Evolutionary conservation across 2,113 vertebrate species (phyloP).

Genomic region (Actenoides lindsayi): DNA sequence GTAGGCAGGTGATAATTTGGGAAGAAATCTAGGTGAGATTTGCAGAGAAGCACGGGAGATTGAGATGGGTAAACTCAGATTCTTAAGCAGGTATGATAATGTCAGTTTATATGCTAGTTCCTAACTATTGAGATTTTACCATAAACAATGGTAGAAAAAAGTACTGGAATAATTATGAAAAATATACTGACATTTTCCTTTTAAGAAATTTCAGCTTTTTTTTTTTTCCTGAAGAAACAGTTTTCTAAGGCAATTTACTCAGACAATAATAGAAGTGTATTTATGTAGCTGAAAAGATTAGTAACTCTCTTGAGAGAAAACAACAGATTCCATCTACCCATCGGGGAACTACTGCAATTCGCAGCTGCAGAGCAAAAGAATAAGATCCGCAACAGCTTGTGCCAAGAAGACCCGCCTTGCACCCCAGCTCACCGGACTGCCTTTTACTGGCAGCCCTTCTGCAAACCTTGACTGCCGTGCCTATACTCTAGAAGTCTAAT

Average conservation of each 20-base stretch:
- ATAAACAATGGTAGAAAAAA: constrained; percentile 33
- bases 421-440: not conserved
- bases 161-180: constrained; percentile 53
- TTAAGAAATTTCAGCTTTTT: constrained; percentile 34
- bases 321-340: constrained; percentile 42
- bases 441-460: not conserved
- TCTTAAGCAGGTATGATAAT: not conserved
- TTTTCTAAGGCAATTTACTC: constrained; percentile 64
- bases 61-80: not conserved
- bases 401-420: not conserved
- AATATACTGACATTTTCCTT: constrained; percentile 54
- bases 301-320: constrained; percentile 66
- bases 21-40: not conserved
- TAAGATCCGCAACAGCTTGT: not conserved
- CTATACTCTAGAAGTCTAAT: not conserved
- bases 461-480: not conserved
- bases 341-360: not conserved
- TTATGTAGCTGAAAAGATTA: constrained; percentile 70
- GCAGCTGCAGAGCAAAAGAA: not conserved
- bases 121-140: not conserved
- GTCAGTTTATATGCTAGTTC: not conserved
- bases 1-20: not conserved
- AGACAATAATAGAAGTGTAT: constrained; percentile 64
- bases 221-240: constrained; percentile 34
- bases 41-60: not conserved